Conservation (phyloP, 2,888 invertebrate species). For the Sepiola atlantica region DNA sequence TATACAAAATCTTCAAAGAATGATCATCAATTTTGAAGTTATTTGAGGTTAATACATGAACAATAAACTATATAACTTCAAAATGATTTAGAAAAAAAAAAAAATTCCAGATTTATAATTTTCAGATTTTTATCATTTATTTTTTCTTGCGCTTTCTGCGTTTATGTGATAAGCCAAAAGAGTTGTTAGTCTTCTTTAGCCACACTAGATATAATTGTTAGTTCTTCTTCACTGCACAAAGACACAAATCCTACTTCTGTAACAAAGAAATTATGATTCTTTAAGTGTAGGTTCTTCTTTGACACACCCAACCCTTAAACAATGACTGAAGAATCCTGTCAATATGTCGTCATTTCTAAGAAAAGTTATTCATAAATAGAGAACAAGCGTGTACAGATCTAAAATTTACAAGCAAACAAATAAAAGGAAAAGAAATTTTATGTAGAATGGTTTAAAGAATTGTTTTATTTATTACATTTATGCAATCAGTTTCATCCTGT, state of each 20-base stretch:
- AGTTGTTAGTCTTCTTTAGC: not conserved
- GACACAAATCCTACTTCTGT: not conserved
- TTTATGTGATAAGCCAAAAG: not conserved
- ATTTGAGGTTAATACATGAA: not conserved
- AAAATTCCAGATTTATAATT: not conserved
- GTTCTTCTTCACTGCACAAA: not conserved
- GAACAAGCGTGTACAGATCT: not conserved
- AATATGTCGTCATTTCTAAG: not conserved
- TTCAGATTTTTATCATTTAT: not conserved
- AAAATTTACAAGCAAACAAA: not conserved
- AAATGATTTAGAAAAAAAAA: not conserved
- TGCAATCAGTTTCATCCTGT: not conserved
- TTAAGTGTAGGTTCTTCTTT: not conserved
- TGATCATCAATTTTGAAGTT: not conserved
- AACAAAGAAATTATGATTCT: not conserved
- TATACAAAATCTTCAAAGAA: not conserved
- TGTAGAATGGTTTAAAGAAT: not conserved
- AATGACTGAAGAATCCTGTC: not conserved
- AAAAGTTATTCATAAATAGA: not conserved
- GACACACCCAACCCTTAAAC: not conserved
- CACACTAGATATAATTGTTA: not conserved
- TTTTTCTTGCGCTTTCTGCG: not conserved
- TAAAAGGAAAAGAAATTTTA: not conserved
- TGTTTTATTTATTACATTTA: not conserved
- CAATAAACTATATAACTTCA: not conserved